Conservation (phyloP, 2,113 vertebrate genomes). For the Cichladusa arquata region DNA sequence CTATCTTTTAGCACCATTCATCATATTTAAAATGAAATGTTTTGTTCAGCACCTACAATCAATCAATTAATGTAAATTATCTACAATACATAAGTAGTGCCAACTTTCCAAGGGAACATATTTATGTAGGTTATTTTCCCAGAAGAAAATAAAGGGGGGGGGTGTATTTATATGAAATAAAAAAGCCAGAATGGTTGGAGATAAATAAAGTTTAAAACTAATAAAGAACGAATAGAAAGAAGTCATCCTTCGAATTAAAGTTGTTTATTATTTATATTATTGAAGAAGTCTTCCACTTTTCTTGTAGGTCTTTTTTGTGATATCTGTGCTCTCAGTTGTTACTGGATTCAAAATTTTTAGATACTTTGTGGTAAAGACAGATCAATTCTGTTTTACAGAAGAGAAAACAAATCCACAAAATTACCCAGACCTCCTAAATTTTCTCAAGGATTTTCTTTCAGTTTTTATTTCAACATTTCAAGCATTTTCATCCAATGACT, state of each 20-base stretch:
- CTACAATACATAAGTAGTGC: neutral
- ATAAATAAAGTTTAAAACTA: neutral
- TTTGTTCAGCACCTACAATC: neutral
- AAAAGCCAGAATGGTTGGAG: neutral
- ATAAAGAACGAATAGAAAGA: neutral
- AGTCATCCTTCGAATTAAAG: neutral
- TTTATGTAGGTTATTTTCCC: neutral
- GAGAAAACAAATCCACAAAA: neutral
- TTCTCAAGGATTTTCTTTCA: neutral
- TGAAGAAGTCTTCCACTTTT: neutral
- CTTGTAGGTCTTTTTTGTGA: neutral
- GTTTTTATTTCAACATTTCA: neutral
- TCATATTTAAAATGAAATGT: constrained; percentile 29
- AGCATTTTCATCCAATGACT: neutral
- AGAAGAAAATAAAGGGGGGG: neutral
- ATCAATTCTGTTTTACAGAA: neutral
- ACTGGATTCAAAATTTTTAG: neutral
- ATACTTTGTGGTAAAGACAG: neutral
- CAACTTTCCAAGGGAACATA: neutral
- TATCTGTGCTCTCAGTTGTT: neutral
- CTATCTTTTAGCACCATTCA: constrained; percentile 23
- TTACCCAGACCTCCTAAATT: neutral
- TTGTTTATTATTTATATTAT: neutral
- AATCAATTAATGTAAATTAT: constrained; percentile 38
- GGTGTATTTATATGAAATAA: neutral